Percentiles rank a stretch among this genome's conserved stretches.
Evolutionary conservation across 2,797 vertebrate genomes (phyloP).

Genomic region (Psittacula echo): DNA sequence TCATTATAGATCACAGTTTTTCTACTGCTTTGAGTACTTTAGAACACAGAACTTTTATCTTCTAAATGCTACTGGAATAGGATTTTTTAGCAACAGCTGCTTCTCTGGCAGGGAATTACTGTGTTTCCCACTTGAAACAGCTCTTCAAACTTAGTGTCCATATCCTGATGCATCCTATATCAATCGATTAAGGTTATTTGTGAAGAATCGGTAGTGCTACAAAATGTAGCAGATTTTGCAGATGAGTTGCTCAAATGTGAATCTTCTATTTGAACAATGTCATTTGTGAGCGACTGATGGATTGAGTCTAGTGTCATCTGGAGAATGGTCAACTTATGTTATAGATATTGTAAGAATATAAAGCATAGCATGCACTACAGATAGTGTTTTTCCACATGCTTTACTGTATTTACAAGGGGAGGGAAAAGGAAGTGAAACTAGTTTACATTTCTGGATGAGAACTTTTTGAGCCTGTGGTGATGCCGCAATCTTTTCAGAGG

Average conservation of each 20-base stretch:
- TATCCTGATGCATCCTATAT: background rate
- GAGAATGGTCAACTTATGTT: background rate
- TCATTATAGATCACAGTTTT: slow-evolving; percentile 32
- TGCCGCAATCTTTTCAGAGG: background rate
- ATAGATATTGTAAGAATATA: background rate
- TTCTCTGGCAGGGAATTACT: background rate
- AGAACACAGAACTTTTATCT: background rate
- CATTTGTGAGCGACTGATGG: background rate
- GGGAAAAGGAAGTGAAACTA: background rate
- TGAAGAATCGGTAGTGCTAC: background rate
- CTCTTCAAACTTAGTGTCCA: background rate
- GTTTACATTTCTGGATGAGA: background rate
- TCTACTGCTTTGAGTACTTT: background rate
- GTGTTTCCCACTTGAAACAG: background rate
- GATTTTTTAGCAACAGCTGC: background rate
- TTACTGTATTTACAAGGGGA: background rate
- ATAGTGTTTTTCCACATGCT: background rate
- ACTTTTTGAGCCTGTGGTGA: background rate
- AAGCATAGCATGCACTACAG: background rate
- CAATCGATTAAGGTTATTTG: background rate
- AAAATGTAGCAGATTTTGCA: background rate
- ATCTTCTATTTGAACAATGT: background rate
- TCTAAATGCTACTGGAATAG: background rate
- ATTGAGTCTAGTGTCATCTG: background rate
- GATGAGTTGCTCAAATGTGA: background rate